These are phyloP conservation scores for Danionella dracula DNA, from an alignment of 2,797 vertebrate genomes.

Conservation along the genomic window DNA sequence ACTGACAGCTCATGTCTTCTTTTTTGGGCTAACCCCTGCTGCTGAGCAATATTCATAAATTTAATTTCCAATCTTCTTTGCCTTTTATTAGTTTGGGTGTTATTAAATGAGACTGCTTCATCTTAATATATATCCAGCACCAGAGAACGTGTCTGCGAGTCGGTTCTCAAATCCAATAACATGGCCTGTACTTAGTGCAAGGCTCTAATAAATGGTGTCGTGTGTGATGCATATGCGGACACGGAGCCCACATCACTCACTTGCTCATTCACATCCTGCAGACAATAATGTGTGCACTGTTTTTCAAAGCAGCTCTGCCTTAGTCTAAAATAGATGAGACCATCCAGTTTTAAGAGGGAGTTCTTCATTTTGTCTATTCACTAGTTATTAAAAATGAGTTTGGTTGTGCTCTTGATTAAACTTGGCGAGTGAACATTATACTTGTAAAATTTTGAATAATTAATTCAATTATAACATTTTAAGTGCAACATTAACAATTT, in stretches of 20 bases:
- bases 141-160: slow-evolving; percentile 87
- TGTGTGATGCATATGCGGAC: slow-evolving; percentile 91
- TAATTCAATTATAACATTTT: no score
- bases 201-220: slow-evolving; percentile 98
- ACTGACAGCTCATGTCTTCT: slow-evolving; percentile 81
- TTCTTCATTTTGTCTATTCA: neutral
- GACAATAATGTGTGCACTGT: slow-evolving; percentile 80
- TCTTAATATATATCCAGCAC: slow-evolving; percentile 97
- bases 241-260: slow-evolving; percentile 67
- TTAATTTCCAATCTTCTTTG: slow-evolving; percentile 96
- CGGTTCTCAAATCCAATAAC: slow-evolving; percentile 99
- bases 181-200: slow-evolving; percentile 97
- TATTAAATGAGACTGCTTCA: slow-evolving; percentile 99
- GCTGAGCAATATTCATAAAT: slow-evolving; percentile 99
- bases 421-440: neutral
- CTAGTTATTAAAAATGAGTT: slow-evolving; percentile 12
- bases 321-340: slow-evolving; percentile 36
- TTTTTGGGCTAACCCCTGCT: slow-evolving; percentile 84
- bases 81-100: slow-evolving; percentile 99
- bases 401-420: slow-evolving; percentile 13
- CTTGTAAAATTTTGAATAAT: no score
- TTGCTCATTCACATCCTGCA: slow-evolving; percentile 69
- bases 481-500: no score
- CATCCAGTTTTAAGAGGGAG: neutral
- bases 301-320: slow-evolving; percentile 68